A percentile compares a stretch with the other conserved stretches of the same genome.
These are phyloP conservation scores for Oedothorax gibbosus DNA, from an alignment of 1,140 invertebrate species.

Conservation along the genomic window DNA sequence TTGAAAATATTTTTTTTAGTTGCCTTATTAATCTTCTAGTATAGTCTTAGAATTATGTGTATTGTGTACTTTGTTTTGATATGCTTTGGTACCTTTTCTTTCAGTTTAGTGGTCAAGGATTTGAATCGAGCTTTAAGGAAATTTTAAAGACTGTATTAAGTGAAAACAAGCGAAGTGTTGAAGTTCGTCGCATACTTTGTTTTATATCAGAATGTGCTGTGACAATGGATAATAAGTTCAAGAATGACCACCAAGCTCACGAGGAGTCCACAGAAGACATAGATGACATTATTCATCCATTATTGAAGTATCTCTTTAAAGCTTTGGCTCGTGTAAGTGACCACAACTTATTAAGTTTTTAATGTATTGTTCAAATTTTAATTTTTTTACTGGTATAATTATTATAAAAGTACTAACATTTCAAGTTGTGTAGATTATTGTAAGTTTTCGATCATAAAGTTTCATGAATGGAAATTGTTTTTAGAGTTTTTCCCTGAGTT, in stretches of 20 bases:
- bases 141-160: slow-evolving; percentile 9
- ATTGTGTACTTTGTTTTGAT: too few relatives aligned
- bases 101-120: slow-evolving; percentile 23
- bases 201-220: slow-evolving; percentile 37
- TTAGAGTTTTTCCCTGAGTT: too few relatives aligned
- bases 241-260: neutral
- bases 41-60: too few relatives aligned
- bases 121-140: slow-evolving; percentile 30
- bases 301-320: slow-evolving; percentile 22
- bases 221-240: slow-evolving; percentile 37
- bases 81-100: neutral
- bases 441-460: too few relatives aligned
- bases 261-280: neutral
- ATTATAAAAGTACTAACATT: too few relatives aligned
- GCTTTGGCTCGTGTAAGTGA: slow-evolving; percentile 9
- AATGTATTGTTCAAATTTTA: too few relatives aligned
- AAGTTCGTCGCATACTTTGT: slow-evolving; percentile 20
- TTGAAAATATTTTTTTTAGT: too few relatives aligned
- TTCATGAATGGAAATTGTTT: too few relatives aligned
- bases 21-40: too few relatives aligned
- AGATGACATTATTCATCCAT: slow-evolving; percentile 46
- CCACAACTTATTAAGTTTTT: too few relatives aligned
- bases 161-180: slow-evolving; percentile 33
- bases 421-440: too few relatives aligned
- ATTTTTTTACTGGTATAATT: too few relatives aligned